Percentiles rank a stretch among this genome's conserved stretches.
phyloP scores from a whole-genome alignment of 2,797 vertebrate genomes.

The Chelon auratus region DNA sequence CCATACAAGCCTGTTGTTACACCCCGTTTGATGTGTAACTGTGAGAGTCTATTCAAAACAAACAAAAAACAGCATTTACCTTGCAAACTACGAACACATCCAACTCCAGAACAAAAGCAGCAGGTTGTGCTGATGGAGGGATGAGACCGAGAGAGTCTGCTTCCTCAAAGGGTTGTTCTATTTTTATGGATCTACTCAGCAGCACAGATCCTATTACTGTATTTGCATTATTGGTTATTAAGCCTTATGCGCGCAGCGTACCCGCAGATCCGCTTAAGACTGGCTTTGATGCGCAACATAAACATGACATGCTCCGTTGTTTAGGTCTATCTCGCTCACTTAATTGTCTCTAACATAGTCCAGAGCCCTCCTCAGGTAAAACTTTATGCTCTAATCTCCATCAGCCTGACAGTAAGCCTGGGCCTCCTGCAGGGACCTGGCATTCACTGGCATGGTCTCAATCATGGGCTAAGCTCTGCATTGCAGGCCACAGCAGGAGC shows the following conservation, averaged over 20 bases:
- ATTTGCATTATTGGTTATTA: constrained; percentile 58
- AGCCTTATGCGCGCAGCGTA: constrained; percentile 18
- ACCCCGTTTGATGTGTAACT: not conserved
- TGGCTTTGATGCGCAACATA: constrained; percentile 5
- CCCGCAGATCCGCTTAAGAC: constrained; percentile 25
- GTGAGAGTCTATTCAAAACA: not conserved
- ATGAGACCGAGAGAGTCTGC: constrained; percentile 18
- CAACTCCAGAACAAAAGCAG: constrained; percentile 32
- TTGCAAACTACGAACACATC: constrained; percentile 30
- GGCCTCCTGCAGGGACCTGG: constrained; percentile 64
- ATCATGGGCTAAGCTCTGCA: constrained; percentile 36
- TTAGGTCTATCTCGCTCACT: constrained; percentile 32
- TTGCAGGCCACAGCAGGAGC: constrained; percentile 21
- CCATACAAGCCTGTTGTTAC: not conserved
- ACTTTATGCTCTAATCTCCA: constrained; percentile 56
- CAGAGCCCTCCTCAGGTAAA: constrained; percentile 50
- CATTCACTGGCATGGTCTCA: constrained; percentile 38
- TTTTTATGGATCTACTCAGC: constrained; percentile 66
- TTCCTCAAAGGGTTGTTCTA: constrained; percentile 60
- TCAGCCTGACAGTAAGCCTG: constrained; percentile 58
- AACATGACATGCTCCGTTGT: constrained; percentile 27
- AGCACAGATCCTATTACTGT: constrained; percentile 70
- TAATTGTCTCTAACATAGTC: constrained; percentile 38
- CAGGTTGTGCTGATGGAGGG: constrained; percentile 29
- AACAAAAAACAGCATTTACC: constrained; percentile 40